phyloP scores from a whole-genome alignment of 1,140 invertebrate species.

The Pogonognathellus flavescens region DNA sequence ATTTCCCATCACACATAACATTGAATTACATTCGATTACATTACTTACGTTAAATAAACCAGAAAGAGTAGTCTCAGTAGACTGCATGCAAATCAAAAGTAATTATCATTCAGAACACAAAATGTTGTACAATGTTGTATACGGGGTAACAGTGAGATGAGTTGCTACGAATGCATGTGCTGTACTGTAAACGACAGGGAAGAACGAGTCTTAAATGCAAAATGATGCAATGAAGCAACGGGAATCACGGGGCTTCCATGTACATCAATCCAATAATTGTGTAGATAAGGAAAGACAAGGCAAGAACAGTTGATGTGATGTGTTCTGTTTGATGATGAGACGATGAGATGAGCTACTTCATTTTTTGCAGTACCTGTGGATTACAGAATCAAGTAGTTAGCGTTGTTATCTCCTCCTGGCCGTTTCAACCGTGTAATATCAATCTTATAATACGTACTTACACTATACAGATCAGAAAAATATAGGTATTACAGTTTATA shows the following conservation, averaged over 20 bases:
- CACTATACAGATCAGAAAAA: conserved; percentile 27
- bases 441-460: background rate
- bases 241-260: conserved; percentile 38
- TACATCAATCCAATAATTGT: background rate
- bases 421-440: conserved; percentile 4
- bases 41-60: background rate
- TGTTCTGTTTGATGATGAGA: conserved; percentile 18
- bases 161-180: background rate
- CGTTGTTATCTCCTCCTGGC: conserved; percentile 3
- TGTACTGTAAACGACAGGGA: background rate
- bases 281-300: conserved; percentile 25
- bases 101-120: conserved; percentile 24
- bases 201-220: background rate
- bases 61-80: background rate
- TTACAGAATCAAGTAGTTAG: conserved; percentile 5
- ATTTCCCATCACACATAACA: background rate
- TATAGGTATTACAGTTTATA: background rate
- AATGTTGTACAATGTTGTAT: conserved; percentile 9
- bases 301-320: conserved; percentile 33
- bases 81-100: conserved; percentile 35
- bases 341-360: conserved; percentile 40
- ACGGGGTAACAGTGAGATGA: background rate
- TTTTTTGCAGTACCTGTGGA: conserved; percentile 21
- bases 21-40: background rate
- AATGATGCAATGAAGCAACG: conserved; percentile 2